A percentile compares a stretch with the other conserved stretches of the same genome.
phyloP scores from a whole-genome alignment of 2,113 vertebrate genomes.

The Poecile atricapillus region DNA sequence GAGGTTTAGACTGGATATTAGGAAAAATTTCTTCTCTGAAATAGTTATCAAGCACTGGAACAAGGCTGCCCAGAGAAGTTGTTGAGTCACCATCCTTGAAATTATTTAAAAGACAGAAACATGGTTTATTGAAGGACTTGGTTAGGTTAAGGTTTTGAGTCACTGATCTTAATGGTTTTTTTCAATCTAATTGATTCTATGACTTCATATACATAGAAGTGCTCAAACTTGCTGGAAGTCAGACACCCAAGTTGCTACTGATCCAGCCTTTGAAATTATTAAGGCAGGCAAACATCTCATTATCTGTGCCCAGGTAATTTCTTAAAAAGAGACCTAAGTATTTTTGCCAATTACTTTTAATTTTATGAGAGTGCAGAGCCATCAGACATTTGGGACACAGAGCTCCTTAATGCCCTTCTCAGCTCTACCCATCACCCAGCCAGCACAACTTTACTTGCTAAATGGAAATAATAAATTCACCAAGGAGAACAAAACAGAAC shows the following conservation, averaged over 20 bases:
- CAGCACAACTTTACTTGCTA: not conserved
- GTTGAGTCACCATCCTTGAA: not conserved
- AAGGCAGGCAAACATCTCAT: not conserved
- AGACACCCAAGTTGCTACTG: not conserved
- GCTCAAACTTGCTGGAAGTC: not conserved
- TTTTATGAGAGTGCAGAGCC: not conserved
- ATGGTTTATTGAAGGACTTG: not conserved
- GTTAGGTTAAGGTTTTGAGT: not conserved
- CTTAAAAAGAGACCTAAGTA: not conserved
- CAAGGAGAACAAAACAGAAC: not conserved
- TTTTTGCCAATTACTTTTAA: not conserved
- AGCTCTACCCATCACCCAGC: not conserved
- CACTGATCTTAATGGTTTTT: not conserved
- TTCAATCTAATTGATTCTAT: not conserved
- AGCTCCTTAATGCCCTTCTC: not conserved
- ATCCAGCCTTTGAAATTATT: not conserved
- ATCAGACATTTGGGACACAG: not conserved
- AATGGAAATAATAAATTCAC: not conserved
- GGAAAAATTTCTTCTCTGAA: not conserved
- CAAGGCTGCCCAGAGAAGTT: not conserved
- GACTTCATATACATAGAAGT: not conserved
- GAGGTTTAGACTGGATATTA: not conserved
- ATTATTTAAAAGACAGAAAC: not conserved
- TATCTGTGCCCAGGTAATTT: not conserved
- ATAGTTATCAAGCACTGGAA: not conserved